Conservation (phyloP, 1,140 invertebrate genomes). For the Orius insidiosus region DNA sequence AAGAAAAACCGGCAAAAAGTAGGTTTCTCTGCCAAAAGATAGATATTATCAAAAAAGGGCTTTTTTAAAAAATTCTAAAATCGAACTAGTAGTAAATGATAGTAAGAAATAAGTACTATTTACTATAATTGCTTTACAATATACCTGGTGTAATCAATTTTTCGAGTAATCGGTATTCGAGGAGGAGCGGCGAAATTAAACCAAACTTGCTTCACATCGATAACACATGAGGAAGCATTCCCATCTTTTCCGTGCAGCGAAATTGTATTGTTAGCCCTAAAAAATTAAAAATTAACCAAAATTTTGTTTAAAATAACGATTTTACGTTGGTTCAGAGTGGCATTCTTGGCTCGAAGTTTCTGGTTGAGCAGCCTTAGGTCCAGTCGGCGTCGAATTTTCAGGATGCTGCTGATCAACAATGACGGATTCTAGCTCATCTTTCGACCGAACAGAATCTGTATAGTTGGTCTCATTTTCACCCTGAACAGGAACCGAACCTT, state of each 20-base stretch:
- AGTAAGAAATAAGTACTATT: too few species aligned
- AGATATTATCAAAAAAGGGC: too few species aligned
- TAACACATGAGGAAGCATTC: constrained; percentile 59
- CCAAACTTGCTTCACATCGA: constrained; percentile 83
- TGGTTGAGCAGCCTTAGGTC: constrained; percentile 3
- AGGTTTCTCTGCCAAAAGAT: too few species aligned
- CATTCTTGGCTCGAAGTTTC: constrained; percentile 1
- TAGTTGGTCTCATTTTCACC: constrained; percentile 29
- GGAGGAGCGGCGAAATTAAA: constrained; percentile 95
- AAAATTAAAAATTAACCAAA: constrained; percentile 15
- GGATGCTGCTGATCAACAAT: constrained; percentile 9
- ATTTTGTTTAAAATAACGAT: background rate
- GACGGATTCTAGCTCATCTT: constrained; percentile 29
- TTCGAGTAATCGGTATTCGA: constrained; percentile 78
- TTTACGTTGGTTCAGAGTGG: constrained; percentile 11
- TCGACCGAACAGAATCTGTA: constrained; percentile 30
- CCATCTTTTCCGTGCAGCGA: constrained; percentile 30
- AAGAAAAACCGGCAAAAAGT: too few species aligned
- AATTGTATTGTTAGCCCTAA: constrained; percentile 25
- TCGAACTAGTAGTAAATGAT: too few species aligned
- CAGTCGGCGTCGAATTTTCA: constrained; percentile 9
- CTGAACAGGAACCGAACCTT: constrained; percentile 25
- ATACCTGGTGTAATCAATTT: constrained; percentile 84
- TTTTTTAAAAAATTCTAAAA: too few species aligned
- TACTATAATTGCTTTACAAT: too few species aligned